These are phyloP conservation scores for Coleophora deauratella DNA, from an alignment of 2,888 invertebrate species.

Conservation along the genomic window DNA sequence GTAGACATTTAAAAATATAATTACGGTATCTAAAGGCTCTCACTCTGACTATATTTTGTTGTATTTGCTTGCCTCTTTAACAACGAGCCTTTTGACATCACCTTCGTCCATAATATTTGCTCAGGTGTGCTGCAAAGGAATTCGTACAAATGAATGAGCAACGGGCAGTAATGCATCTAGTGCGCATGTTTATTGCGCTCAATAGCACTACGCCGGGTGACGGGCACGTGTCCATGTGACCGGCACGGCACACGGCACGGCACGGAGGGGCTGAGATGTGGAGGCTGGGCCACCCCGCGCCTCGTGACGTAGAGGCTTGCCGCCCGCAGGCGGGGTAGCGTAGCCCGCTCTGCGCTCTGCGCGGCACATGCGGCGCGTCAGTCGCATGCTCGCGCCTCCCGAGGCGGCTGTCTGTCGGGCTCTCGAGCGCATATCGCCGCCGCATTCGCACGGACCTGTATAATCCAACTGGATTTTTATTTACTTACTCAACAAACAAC, in stretches of 20 bases:
- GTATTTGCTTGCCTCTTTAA: conserved; percentile 45
- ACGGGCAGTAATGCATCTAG: conserved; percentile 31
- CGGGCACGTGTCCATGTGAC: conserved; percentile 49
- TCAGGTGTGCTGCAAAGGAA: conserved; percentile 34
- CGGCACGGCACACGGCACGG: neutral
- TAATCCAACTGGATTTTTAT: conserved; percentile 29
- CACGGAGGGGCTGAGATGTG: conserved; percentile 5
- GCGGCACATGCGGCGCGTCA: conserved; percentile 34
- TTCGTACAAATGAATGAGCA: conserved; percentile 57
- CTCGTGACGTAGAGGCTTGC: neutral
- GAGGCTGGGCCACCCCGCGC: neutral
- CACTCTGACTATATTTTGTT: no score
- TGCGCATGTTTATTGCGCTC: conserved; percentile 69
- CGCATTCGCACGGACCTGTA: conserved; percentile 32
- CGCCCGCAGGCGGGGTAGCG: conserved; percentile 26
- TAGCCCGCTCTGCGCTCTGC: conserved; percentile 4
- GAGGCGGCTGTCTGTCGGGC: conserved; percentile 33
- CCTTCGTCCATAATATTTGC: conserved; percentile 58
- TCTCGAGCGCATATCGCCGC: conserved; percentile 31
- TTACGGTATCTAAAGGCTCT: no score
- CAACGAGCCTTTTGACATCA: conserved; percentile 49
- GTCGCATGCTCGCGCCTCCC: conserved; percentile 56
- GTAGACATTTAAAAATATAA: no score
- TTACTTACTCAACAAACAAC: neutral
- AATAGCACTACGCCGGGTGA: conserved; percentile 60